Evolutionary conservation across 2,888 invertebrate species (phyloP).

Genomic region (Tanytarsus gracilentus): DNA sequence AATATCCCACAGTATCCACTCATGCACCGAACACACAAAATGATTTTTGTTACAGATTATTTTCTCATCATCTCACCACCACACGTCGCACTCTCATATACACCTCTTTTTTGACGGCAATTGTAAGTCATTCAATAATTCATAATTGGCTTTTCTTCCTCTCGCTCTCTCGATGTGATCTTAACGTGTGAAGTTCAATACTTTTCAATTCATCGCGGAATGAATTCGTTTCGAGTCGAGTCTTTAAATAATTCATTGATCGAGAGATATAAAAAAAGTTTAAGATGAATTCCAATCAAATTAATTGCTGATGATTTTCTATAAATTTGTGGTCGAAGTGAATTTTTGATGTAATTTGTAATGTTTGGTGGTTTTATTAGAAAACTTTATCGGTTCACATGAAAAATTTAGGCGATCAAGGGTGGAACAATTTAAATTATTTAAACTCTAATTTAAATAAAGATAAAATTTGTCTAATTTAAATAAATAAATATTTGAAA

Average conservation of each 20-base stretch:
- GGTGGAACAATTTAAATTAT: too few relatives aligned
- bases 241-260: constrained; percentile 27
- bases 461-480: too few relatives aligned
- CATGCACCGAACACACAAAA: not conserved
- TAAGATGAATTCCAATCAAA: constrained; percentile 25
- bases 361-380: too few relatives aligned
- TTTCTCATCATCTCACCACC: constrained; percentile 19
- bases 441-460: too few relatives aligned
- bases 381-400: too few relatives aligned
- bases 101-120: not conserved
- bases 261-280: constrained; percentile 5
- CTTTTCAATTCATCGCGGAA: constrained; percentile 4
- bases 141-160: constrained; percentile 28
- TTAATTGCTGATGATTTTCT: constrained; percentile 16
- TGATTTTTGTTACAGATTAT: constrained; percentile 28
- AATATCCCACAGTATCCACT: not conserved
- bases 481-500: too few relatives aligned
- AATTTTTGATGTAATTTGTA: constrained; percentile 4
- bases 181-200: not conserved
- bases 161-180: not conserved
- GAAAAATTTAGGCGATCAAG: too few relatives aligned
- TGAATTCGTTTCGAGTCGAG: constrained; percentile 15
- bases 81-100: not conserved
- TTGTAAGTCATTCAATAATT: constrained; percentile 24
- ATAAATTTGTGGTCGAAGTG: not conserved